Conservation (phyloP, 1,140 invertebrate species). For the Contarinia nasturtii region DNA sequence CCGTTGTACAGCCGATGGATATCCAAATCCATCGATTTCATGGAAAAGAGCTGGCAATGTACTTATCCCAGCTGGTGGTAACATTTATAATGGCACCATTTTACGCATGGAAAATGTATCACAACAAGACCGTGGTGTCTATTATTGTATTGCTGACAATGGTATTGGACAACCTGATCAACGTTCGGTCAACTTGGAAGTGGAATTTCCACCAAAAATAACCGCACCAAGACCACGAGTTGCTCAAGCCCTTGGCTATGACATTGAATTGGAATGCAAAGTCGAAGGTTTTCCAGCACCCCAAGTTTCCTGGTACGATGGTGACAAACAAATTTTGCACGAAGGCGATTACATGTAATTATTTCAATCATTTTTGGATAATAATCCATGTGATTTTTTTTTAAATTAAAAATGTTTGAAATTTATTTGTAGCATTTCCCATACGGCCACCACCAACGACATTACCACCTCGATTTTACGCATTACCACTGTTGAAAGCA, state of each 20-base stretch:
- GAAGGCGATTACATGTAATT: slow-evolving; percentile 43
- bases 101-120: slow-evolving; percentile 42
- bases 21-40: slow-evolving; percentile 48
- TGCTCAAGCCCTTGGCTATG: slow-evolving; percentile 55
- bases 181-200: slow-evolving; percentile 56
- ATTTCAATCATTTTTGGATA: neutral
- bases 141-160: slow-evolving; percentile 77
- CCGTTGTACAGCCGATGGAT: slow-evolving; percentile 57
- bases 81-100: slow-evolving; percentile 42
- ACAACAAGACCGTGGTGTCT: slow-evolving; percentile 66
- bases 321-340: slow-evolving; percentile 43
- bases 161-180: slow-evolving; percentile 52
- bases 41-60: slow-evolving; percentile 69
- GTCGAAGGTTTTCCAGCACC: slow-evolving; percentile 67
- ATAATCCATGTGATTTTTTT: neutral
- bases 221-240: slow-evolving; percentile 45
- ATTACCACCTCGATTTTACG: slow-evolving; percentile 59
- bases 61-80: slow-evolving; percentile 57
- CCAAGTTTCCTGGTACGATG: slow-evolving; percentile 54
- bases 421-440: slow-evolving; percentile 36
- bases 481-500: slow-evolving; percentile 56
- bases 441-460: slow-evolving; percentile 58
- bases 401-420: neutral
- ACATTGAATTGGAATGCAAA: slow-evolving; percentile 63
- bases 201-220: slow-evolving; percentile 62